A percentile compares a stretch with the other conserved stretches of the same genome.
Evolutionary conservation across 2,888 invertebrate genomes (phyloP).

Genomic region (Ectemnius cavifrons): DNA sequence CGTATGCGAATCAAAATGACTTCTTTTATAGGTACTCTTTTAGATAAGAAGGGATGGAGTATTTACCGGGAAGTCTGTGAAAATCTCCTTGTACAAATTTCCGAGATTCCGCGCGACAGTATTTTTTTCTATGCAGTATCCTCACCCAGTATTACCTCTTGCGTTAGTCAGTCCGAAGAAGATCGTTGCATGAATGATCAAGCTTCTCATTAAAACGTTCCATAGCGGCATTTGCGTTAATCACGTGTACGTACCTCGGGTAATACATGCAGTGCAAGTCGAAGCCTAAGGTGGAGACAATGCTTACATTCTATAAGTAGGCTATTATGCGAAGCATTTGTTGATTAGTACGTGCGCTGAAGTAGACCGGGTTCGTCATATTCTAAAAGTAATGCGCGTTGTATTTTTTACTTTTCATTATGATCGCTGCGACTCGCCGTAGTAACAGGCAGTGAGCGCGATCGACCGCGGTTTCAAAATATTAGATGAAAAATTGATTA

Average conservation of each 20-base stretch:
- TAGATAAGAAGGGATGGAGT: not conserved
- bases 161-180: too few species aligned
- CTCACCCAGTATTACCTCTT: not conserved
- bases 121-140: not conserved
- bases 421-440: conserved; percentile 14
- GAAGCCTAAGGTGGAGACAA: conserved; percentile 38
- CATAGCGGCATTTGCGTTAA: not conserved
- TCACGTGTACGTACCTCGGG: too few species aligned
- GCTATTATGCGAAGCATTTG: conserved; percentile 53
- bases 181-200: too few species aligned
- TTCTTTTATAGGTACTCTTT: conserved; percentile 28
- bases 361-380: not conserved
- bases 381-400: conserved; percentile 5
- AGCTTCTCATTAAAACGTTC: not conserved
- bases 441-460: conserved; percentile 9
- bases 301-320: conserved; percentile 40
- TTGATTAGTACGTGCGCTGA: conserved; percentile 60
- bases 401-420: conserved; percentile 8
- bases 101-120: too few species aligned
- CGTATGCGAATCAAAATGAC: conserved; percentile 20
- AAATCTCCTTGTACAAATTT: conserved; percentile 2
- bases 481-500: conserved; percentile 16
- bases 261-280: conserved; percentile 21
- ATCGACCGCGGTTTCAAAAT: conserved; percentile 27
- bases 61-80: conserved; percentile 12